These are phyloP conservation scores for Pogonophryne albipinna DNA, from an alignment of 2,797 vertebrate species.

Conservation along the genomic window DNA sequence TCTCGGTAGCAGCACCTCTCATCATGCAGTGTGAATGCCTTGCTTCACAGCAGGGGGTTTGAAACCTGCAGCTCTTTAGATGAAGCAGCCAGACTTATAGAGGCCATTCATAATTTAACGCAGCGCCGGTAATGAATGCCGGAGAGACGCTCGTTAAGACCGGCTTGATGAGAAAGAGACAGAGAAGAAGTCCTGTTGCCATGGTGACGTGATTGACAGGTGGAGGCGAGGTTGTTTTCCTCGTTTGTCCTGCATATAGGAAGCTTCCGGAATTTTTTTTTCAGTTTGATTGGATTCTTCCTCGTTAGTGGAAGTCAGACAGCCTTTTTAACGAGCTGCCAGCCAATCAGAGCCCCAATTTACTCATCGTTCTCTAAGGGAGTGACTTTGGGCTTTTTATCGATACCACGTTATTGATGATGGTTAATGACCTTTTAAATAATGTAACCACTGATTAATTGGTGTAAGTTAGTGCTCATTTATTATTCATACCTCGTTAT, in stretches of 20 bases:
- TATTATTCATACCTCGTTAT: not conserved
- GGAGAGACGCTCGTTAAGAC: slow-evolving; percentile 25
- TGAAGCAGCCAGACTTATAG: slow-evolving; percentile 9
- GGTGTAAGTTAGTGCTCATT: not conserved
- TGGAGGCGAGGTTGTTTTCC: slow-evolving; percentile 4
- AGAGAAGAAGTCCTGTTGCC: slow-evolving; percentile 37
- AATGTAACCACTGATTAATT: not conserved
- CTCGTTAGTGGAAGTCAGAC: slow-evolving; percentile 7
- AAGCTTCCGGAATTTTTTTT: too few species aligned
- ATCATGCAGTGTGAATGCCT: not conserved
- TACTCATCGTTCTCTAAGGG: too few species aligned
- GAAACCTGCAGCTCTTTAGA: not conserved
- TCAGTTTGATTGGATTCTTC: slow-evolving; percentile 28
- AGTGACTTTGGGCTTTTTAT: too few species aligned
- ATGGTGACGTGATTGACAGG: slow-evolving; percentile 37
- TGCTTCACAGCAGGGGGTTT: slow-evolving; percentile 3
- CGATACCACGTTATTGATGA: not conserved
- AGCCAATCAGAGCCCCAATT: slow-evolving; percentile 38
- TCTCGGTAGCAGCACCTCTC: too few species aligned
- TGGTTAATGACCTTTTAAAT: not conserved
- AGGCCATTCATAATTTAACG: slow-evolving; percentile 43
- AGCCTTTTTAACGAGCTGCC: slow-evolving; percentile 21
- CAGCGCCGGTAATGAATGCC: slow-evolving; percentile 33
- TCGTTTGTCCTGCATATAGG: slow-evolving; percentile 29
- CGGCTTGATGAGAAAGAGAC: not conserved